These are phyloP conservation scores for Sarcoramphus papa DNA, from an alignment of 2,797 vertebrate genomes.

Conservation along the genomic window DNA sequence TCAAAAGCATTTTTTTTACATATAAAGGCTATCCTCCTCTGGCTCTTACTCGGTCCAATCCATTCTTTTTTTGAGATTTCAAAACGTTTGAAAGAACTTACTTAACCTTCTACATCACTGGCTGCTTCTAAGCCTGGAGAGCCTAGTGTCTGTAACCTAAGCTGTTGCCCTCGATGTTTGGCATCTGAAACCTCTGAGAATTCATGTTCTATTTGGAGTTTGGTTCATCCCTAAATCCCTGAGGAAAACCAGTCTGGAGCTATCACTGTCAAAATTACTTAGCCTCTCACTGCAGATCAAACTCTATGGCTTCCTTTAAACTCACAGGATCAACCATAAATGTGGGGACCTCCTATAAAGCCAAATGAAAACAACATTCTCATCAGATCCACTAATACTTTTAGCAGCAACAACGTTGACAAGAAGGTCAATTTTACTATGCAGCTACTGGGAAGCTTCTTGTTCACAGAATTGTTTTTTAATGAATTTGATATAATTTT, in stretches of 20 bases:
- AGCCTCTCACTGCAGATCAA: neutral
- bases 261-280: neutral
- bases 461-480: neutral
- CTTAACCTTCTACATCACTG: neutral
- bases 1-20: neutral
- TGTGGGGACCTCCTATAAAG: neutral
- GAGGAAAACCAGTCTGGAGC: neutral
- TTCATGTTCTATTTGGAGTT: neutral
- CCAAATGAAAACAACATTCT: neutral
- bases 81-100: neutral
- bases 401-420: neutral
- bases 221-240: neutral
- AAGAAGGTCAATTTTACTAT: neutral
- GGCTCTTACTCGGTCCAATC: neutral
- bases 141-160: neutral
- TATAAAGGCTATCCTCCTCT: neutral
- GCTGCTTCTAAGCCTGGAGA: neutral
- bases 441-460: neutral
- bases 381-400: neutral
- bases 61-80: neutral
- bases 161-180: neutral
- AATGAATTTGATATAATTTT: neutral
- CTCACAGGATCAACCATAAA: neutral
- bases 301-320: neutral
- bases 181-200: neutral